Evolutionary conservation across 2,888 invertebrate species (phyloP).

Genomic region (Exephanes ischioxanthus): DNA sequence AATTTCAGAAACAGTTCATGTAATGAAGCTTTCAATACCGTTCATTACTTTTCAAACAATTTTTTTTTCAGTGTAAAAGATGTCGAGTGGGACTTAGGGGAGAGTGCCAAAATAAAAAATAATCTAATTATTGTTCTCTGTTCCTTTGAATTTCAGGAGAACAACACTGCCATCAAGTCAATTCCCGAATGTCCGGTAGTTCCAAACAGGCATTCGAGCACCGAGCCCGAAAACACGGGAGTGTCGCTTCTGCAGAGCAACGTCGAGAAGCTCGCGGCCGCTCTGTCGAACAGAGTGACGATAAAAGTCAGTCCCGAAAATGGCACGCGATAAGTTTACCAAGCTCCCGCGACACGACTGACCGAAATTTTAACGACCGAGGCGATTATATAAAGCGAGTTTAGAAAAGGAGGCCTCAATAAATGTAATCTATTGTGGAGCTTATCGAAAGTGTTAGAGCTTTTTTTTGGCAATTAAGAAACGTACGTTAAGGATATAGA

Average conservation of each 20-base stretch:
- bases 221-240: slow-evolving; percentile 71
- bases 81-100: not conserved
- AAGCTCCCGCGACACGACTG: slow-evolving; percentile 29
- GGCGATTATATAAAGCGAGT: slow-evolving; percentile 16
- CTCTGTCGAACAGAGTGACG: slow-evolving; percentile 82
- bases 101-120: not conserved
- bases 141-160: slow-evolving; percentile 72
- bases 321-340: slow-evolving; percentile 78
- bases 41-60: no score
- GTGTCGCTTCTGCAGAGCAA: slow-evolving; percentile 74
- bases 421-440: slow-evolving; percentile 44
- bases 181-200: slow-evolving; percentile 64
- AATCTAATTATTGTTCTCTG: not conserved
- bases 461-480: slow-evolving; percentile 44
- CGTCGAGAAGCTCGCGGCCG: slow-evolving; percentile 81
- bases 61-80: not conserved
- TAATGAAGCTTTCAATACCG: no score
- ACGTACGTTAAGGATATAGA: slow-evolving; percentile 27
- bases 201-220: slow-evolving; percentile 49
- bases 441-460: slow-evolving; percentile 52
- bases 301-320: slow-evolving; percentile 83
- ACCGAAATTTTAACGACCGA: slow-evolving; percentile 38
- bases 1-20: no score
- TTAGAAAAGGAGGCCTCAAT: slow-evolving; percentile 24
- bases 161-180: slow-evolving; percentile 70